phyloP scores from a whole-genome alignment of 2,797 vertebrate species.

The Parotocinclus haroldoi region DNA sequence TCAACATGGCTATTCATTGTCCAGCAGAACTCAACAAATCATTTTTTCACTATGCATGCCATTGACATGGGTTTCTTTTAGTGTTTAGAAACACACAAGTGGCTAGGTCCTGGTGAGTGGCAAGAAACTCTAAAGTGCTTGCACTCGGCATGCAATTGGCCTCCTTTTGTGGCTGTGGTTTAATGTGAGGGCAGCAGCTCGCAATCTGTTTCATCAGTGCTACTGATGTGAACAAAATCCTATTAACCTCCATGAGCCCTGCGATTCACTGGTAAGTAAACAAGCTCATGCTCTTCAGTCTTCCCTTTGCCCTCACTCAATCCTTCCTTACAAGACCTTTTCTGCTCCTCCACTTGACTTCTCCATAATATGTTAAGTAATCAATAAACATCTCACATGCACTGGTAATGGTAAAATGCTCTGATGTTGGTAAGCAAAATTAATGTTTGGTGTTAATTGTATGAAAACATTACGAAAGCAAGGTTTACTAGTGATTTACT shows the following conservation, averaged over 20 bases:
- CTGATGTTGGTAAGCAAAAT: no score
- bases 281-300: slow-evolving; percentile 46
- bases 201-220: slow-evolving; percentile 38
- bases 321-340: slow-evolving; percentile 23
- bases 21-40: slow-evolving; percentile 9
- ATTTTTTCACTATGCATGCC: background rate
- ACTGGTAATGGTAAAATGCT: no score
- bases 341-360: slow-evolving; percentile 29
- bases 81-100: slow-evolving; percentile 21
- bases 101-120: slow-evolving; percentile 62
- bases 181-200: slow-evolving; percentile 53
- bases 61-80: slow-evolving; percentile 24
- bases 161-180: slow-evolving; percentile 57
- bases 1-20: background rate
- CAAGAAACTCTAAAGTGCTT: slow-evolving; percentile 58
- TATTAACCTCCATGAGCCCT: slow-evolving; percentile 60
- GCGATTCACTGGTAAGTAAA: slow-evolving; percentile 62
- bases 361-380: background rate
- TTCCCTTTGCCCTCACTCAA: slow-evolving; percentile 25
- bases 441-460: no score
- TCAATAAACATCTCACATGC: background rate
- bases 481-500: no score
- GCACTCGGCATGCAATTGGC: slow-evolving; percentile 61
- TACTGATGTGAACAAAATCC: slow-evolving; percentile 69
- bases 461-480: no score